These are phyloP conservation scores for Abramis brama DNA, from an alignment of 2,113 vertebrate genomes.

Conservation along the genomic window DNA sequence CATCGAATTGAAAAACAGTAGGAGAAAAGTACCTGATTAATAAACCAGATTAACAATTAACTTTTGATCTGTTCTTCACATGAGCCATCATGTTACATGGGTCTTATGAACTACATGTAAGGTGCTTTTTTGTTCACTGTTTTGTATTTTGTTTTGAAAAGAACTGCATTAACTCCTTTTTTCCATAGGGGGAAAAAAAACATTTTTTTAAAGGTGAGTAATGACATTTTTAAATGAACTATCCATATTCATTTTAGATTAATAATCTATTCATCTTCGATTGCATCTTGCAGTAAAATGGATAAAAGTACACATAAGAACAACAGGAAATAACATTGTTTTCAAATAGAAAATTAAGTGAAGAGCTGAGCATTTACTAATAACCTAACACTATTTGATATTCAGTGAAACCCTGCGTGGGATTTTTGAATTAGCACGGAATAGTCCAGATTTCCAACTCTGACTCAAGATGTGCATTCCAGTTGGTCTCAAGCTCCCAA, in stretches of 20 bases:
- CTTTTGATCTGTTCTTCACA: neutral
- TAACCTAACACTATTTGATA: constrained; percentile 11
- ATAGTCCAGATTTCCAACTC: constrained; percentile 15
- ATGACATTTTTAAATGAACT: neutral
- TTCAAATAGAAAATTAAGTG: neutral
- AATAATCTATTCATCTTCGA: neutral
- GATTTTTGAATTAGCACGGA: constrained; percentile 33
- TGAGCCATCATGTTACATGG: neutral
- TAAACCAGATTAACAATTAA: too few relatives aligned
- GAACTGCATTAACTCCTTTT: neutral
- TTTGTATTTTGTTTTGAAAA: neutral
- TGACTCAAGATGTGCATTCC: constrained; percentile 48
- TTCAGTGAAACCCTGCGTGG: neutral
- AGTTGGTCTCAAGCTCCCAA: constrained; percentile 20
- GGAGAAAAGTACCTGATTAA: too few relatives aligned
- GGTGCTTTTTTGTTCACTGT: neutral
- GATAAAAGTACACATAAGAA: neutral
- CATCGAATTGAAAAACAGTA: too few relatives aligned
- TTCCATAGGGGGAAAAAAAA: too few relatives aligned
- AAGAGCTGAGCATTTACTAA: neutral
- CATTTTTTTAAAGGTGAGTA: too few relatives aligned
- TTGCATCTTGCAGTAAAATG: neutral
- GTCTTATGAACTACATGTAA: neutral
- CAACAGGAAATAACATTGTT: neutral
- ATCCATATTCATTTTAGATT: neutral